Conservation (phyloP, 2,797 vertebrate species). For the Phaenicophaeus curvirostris region DNA sequence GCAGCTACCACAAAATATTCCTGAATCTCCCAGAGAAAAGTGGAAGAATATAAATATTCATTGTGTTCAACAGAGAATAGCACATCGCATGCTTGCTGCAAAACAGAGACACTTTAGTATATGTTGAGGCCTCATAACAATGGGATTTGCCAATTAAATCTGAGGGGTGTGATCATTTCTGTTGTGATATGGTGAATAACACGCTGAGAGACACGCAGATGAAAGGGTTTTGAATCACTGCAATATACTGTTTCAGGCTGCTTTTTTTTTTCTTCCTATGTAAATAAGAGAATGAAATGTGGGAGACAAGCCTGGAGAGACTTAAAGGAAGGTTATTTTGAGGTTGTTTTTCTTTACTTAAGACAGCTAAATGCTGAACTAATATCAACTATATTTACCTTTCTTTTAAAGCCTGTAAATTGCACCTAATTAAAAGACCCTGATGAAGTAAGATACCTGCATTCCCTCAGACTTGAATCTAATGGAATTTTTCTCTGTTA, state of each 20-base stretch:
- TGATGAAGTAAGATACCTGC: slow-evolving; percentile 6
- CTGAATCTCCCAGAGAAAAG: slow-evolving; percentile 7
- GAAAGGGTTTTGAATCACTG: slow-evolving; percentile 37
- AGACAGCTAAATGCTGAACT: slow-evolving; percentile 43
- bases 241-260: slow-evolving; percentile 44
- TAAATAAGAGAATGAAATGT: slow-evolving; percentile 50
- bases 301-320: slow-evolving; percentile 47
- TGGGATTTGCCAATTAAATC: slow-evolving; percentile 72
- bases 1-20: slow-evolving; percentile 19
- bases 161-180: slow-evolving; percentile 61
- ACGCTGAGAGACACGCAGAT: slow-evolving; percentile 56
- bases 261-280: background rate
- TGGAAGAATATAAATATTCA: slow-evolving; percentile 72
- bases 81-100: slow-evolving; percentile 29
- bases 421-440: slow-evolving; percentile 38
- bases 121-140: slow-evolving; percentile 55
- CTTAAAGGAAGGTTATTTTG: slow-evolving; percentile 54
- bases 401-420: slow-evolving; percentile 30
- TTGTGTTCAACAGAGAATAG: slow-evolving; percentile 40
- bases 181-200: slow-evolving; percentile 60
- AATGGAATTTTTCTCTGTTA: background rate
- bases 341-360: slow-evolving; percentile 59
- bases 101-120: slow-evolving; percentile 29
- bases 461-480: background rate
- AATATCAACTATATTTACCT: slow-evolving; percentile 36